Evolutionary conservation across 2,797 vertebrate genomes (phyloP), one percentile per base, ranked within the genome.

Genomic region (Sciaenops ocellatus): DNA sequence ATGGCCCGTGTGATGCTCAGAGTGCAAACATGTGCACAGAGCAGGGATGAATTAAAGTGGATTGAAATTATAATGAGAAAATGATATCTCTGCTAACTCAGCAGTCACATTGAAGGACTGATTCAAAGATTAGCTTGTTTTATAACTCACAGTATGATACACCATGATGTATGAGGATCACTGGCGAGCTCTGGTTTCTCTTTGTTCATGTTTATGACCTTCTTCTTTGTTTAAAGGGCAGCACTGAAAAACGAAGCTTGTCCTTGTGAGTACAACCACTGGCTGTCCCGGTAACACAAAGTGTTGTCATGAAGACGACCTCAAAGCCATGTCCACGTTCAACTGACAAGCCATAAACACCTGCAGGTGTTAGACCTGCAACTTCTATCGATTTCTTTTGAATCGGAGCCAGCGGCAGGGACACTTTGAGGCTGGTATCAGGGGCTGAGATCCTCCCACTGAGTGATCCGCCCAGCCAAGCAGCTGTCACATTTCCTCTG

Each of bases 401-500:
- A 89, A 84, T 9, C 17, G 16, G 61, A 67, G 81, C 78, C 88
- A 80, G 76, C 30, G 50, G 41, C 70, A 41, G 64, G 48, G 79
- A 84, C 78, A 81, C 72, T 89, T 85, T 87, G 86, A 90, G 80
- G 78, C 65, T 78, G 76, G 52, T 76, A 75, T 87, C 66, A 67
- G 73, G 65, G 51, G 60, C 79, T 66, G n/a, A 38, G 62, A 81
- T 80, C 72, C 75, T 76, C 80, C 63, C 47, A 24, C 71, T 64
- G 69, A 75, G 74, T 72, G 64, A 90, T 85, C 62, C 62, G 78
- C 70, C 50, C 38, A 44, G 78, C 87, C 82, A 87, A 89, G 84
- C 78, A 82, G 74, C 80, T 89, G 90, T 88, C 92, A 79, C 87
- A 83, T 85, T 78, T n/a, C 50, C 17, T 87, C 50, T 71, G 70